Conservation (phyloP, 2,888 invertebrate species). For the Philopedon plagiatum region DNA sequence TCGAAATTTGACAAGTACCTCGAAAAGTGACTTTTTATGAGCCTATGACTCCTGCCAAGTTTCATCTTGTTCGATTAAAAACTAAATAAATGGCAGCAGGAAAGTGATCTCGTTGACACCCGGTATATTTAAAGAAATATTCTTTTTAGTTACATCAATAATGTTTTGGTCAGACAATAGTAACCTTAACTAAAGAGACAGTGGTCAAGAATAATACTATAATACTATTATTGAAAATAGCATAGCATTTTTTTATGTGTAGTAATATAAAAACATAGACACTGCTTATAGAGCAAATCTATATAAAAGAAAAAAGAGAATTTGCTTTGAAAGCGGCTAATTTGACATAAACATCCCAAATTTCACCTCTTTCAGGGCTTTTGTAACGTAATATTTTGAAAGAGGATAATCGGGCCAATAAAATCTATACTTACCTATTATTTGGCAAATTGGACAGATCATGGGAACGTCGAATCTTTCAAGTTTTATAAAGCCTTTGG, state of each 20-base stretch:
- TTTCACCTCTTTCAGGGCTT: conserved; percentile 9
- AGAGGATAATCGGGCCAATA: conserved; percentile 21
- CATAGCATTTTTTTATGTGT: not conserved
- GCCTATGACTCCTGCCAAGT: too few species aligned
- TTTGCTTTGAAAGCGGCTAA: not conserved
- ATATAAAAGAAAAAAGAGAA: not conserved
- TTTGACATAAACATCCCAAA: conserved; percentile 20
- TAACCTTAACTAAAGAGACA: too few species aligned
- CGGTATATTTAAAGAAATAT: too few species aligned
- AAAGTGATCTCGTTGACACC: too few species aligned
- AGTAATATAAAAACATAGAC: not conserved
- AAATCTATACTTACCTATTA: conserved; percentile 25
- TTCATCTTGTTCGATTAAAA: too few species aligned
- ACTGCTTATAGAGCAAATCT: not conserved
- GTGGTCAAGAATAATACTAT: too few species aligned
- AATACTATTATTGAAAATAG: too few species aligned
- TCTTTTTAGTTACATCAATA: too few species aligned
- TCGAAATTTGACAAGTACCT: too few species aligned
- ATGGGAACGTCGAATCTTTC: conserved; percentile 14
- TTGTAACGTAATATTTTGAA: conserved; percentile 7
- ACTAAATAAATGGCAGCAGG: too few species aligned
- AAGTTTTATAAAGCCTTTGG: conserved; percentile 12
- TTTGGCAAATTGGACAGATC: conserved; percentile 17
- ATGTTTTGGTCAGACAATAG: too few species aligned
- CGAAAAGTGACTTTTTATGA: too few species aligned